Evolutionary conservation across 2,888 invertebrate species (phyloP).

Genomic region (Phorcus lineatus): DNA sequence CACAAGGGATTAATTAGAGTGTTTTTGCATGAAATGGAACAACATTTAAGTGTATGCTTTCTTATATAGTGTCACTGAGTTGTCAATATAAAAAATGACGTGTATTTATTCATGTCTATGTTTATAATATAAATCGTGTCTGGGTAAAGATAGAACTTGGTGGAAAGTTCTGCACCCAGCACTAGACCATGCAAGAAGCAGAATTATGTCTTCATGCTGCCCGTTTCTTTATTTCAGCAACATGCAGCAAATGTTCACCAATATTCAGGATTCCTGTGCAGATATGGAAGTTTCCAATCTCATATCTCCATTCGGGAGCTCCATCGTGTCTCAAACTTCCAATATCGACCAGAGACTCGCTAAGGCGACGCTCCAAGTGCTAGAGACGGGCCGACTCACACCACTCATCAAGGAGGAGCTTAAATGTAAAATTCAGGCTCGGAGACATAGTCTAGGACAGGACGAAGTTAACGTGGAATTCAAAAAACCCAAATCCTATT

Average conservation of each 20-base stretch:
- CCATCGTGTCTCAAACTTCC: not conserved
- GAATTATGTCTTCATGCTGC: too few relatives aligned
- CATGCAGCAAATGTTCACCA: not conserved
- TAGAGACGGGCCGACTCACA: conserved; percentile 40
- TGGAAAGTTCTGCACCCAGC: too few relatives aligned
- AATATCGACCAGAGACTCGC: conserved; percentile 34
- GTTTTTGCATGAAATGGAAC: too few relatives aligned
- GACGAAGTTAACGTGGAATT: conserved; percentile 55
- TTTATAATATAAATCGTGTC: too few relatives aligned
- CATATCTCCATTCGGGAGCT: not conserved
- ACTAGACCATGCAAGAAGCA: too few relatives aligned
- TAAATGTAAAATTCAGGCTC: conserved; percentile 54
- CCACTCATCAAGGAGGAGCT: conserved; percentile 60
- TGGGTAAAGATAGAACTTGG: too few relatives aligned
- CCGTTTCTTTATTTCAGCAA: not conserved
- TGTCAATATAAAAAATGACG: too few relatives aligned
- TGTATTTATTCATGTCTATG: too few relatives aligned
- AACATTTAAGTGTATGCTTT: too few relatives aligned
- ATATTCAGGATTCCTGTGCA: not conserved
- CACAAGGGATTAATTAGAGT: too few relatives aligned
- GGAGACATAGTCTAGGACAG: conserved; percentile 57
- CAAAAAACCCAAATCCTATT: conserved; percentile 32
- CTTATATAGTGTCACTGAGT: too few relatives aligned
- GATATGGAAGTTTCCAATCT: not conserved
- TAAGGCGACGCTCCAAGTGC: conserved; percentile 33